These are phyloP conservation scores for Pangasianodon hypophthalmus DNA, from an alignment of 2,113 vertebrate genomes.

Conservation along the genomic window DNA sequence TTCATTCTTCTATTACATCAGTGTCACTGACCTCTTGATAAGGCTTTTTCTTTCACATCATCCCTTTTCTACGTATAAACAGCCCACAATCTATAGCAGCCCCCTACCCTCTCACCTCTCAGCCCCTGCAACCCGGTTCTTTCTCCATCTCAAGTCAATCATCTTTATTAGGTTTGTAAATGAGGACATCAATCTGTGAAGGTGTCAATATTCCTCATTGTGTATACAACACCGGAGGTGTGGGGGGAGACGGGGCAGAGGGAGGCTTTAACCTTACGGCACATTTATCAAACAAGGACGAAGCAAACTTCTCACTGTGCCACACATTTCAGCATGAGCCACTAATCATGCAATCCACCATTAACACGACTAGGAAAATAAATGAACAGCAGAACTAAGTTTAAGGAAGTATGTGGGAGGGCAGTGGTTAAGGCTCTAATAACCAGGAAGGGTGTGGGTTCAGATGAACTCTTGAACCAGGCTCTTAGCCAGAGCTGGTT, in stretches of 20 bases:
- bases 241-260: neutral
- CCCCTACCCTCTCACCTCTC: constrained; percentile 10
- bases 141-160: constrained; percentile 50
- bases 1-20: neutral
- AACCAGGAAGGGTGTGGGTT: neutral
- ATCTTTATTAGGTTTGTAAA: constrained; percentile 62
- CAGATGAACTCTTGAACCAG: neutral
- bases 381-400: constrained; percentile 16
- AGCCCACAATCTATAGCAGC: neutral
- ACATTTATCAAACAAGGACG: constrained; percentile 33
- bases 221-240: constrained; percentile 29
- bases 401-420: neutral
- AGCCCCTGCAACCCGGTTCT: neutral
- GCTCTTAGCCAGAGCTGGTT: neutral
- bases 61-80: neutral
- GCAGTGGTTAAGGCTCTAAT: neutral
- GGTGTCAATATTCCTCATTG: constrained; percentile 52
- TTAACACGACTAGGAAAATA: constrained; percentile 28
- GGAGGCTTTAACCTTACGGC: constrained; percentile 8
- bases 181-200: constrained; percentile 56
- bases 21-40: neutral
- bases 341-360: constrained; percentile 37
- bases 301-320: constrained; percentile 10
- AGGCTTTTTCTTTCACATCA: neutral
- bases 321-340: constrained; percentile 21